Conservation (phyloP, 23 tunicate genomes). For the Corella eumyota region DNA sequence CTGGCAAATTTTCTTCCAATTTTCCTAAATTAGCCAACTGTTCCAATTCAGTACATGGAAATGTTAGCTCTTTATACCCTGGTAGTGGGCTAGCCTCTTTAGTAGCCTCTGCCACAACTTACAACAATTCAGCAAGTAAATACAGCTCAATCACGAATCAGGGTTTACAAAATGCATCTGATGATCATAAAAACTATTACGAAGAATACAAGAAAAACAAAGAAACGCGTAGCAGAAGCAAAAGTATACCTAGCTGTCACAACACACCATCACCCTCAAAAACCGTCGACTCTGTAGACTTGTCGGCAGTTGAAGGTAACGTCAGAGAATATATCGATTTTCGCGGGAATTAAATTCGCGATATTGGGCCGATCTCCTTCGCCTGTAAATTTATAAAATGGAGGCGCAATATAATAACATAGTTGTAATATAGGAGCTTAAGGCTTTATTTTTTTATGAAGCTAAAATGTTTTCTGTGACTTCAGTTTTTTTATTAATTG, state of each 20-base stretch:
- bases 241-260: neutral
- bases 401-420: too few relatives aligned
- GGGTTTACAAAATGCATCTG: neutral
- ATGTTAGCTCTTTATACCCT: slow-evolving; percentile 41
- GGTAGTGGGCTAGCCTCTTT: slow-evolving; percentile 88
- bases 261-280: slow-evolving; percentile 23
- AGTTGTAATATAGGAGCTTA: too few relatives aligned
- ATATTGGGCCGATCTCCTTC: too few relatives aligned
- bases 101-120: slow-evolving; percentile 58
- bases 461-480: too few relatives aligned
- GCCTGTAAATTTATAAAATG: too few relatives aligned
- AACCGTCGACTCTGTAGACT: slow-evolving; percentile 38
- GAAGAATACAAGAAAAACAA: neutral
- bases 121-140: slow-evolving; percentile 7
- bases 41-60: slow-evolving; percentile 6
- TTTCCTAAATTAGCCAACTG: slow-evolving; percentile 24
- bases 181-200: neutral
- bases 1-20: slow-evolving; percentile 35
- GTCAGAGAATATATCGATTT: too few relatives aligned
- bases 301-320: slow-evolving; percentile 38
- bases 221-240: too few relatives aligned
- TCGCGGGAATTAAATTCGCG: too few relatives aligned
- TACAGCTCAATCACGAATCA: neutral
- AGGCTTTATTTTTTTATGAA: too few relatives aligned
- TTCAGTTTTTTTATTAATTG: too few relatives aligned